Percentiles rank a stretch among this genome's conserved stretches.
Evolutionary conservation across 1,140 invertebrate species (phyloP).

Genomic region (Drosophila bocki): DNA sequence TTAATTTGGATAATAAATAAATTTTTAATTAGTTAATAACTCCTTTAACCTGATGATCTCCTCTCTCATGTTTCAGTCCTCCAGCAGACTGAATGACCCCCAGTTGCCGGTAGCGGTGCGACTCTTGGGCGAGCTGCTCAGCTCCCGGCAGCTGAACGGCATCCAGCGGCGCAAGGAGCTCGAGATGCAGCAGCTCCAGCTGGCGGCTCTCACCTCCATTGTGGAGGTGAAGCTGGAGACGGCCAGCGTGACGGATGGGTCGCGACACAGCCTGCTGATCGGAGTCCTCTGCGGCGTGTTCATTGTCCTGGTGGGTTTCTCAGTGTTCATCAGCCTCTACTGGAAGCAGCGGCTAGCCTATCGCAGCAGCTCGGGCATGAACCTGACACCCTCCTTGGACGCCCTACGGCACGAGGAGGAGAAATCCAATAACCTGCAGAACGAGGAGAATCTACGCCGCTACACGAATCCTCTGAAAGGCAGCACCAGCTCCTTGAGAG

Average conservation of each 20-base stretch:
- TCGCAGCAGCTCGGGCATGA: constrained; percentile 86
- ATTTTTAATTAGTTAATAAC: not conserved
- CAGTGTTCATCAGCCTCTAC: constrained; percentile 85
- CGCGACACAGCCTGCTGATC: constrained; percentile 85
- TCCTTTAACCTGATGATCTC: not conserved
- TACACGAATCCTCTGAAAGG: constrained; percentile 86
- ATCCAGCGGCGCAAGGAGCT: constrained; percentile 69
- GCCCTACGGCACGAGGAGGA: constrained; percentile 91
- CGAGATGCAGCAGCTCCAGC: constrained; percentile 86
- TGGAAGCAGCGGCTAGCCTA: constrained; percentile 86
- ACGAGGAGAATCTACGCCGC: constrained; percentile 93
- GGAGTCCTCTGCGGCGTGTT: constrained; percentile 86
- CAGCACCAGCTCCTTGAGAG: constrained; percentile 81
- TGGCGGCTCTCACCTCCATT: constrained; percentile 90
- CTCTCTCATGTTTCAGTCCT: constrained; percentile 82
- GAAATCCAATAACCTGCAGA: constrained; percentile 95
- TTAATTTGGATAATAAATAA: not conserved
- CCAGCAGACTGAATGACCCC: constrained; percentile 85
- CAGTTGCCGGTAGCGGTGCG: constrained; percentile 88
- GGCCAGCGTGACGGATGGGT: constrained; percentile 73
- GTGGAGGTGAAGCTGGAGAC: constrained; percentile 90
- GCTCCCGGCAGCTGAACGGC: constrained; percentile 87
- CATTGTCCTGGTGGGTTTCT: constrained; percentile 80
- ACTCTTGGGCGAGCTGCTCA: constrained; percentile 90
- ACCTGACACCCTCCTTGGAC: constrained; percentile 86